Base-by-base conservation (phyloP, 2,113 vertebrate genomes). In the Laticauda colubrina region DNA sequence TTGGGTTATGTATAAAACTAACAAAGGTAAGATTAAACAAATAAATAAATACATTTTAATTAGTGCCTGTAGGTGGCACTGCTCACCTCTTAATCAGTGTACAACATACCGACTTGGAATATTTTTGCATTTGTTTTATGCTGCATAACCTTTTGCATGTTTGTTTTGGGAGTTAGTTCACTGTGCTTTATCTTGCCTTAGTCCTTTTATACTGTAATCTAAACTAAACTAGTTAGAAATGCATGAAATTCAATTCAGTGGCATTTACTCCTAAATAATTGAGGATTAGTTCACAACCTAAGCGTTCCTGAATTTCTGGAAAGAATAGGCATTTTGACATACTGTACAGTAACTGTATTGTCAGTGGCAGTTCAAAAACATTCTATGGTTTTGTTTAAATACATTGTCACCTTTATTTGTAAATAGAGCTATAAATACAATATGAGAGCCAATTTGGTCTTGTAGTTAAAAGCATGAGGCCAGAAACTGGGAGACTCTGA, bases 41-140 rank as follows among this genome's bases (percentile, higher is more conserved):
- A 64, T 0, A 69, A 69, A 69, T 5, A 69, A 4, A 0, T 0
- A 0, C 43, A 90, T 57, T 6, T 48, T 61, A 89, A 85, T 0
- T 89, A 5, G 0, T 8, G 5, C n/a, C 93, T 89, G 81, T 2
- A 95, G 96, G 91, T 95, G 94, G 93, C 90, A 94, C 91, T 54
- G 81, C 51, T 0, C 1, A 85, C 39, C 29, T 88, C 94, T 88
- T 85, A 24, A 43, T 92, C 53, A 75, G 6, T 18, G 14, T 64
- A n/a, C 18, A 18, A 85, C 87, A 59, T 8, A 55, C 8, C 3
- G 55, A 93, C 45, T 4, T 61, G 51, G 6, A 56, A 93, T 89
- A 29, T 57, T 5, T 26, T 48, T 3, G 4, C 24, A 43, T 64
- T 61, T 57, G 29, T 81, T 87, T 54, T 15, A 54, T 34, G 4